Evolutionary conservation across 1,140 invertebrate species (phyloP).

Genomic region (Drosophila melanica): DNA sequence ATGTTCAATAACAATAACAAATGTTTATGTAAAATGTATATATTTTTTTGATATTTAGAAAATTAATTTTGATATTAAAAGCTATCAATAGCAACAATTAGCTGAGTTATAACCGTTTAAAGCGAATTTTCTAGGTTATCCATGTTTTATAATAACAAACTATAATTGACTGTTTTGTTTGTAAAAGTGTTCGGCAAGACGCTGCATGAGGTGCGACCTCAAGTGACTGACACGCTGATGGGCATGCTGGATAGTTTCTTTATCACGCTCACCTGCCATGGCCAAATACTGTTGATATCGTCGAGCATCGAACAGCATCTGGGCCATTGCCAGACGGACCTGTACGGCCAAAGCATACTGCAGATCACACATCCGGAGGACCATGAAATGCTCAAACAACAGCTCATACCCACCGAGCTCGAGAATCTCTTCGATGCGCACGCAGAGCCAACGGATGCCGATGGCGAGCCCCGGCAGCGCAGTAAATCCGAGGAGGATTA

Average conservation of each 20-base stretch:
- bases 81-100: no score
- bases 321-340: slow-evolving; percentile 93
- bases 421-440: slow-evolving; percentile 82
- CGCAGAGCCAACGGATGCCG: slow-evolving; percentile 58
- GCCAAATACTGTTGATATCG: slow-evolving; percentile 95
- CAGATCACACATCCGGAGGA: slow-evolving; percentile 92
- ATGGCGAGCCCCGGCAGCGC: slow-evolving; percentile 76
- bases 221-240: slow-evolving; percentile 83
- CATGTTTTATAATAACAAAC: no score
- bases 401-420: slow-evolving; percentile 86
- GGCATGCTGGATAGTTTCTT: slow-evolving; percentile 88
- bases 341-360: slow-evolving; percentile 93
- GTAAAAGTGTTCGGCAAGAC: slow-evolving; percentile 85
- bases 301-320: slow-evolving; percentile 92
- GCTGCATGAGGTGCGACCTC: slow-evolving; percentile 65
- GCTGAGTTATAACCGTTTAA: no score
- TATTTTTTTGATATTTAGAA: no score
- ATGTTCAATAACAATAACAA: no score
- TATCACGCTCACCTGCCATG: slow-evolving; percentile 91
- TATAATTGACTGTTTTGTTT: not conserved
- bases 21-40: no score
- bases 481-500: slow-evolving; percentile 82
- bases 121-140: no score
- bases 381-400: slow-evolving; percentile 88
- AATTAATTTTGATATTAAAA: no score